Percentiles rank a stretch among this genome's conserved stretches.
phyloP scores from a whole-genome alignment of 2,113 vertebrate genomes.

The Oostethus manadensis region DNA sequence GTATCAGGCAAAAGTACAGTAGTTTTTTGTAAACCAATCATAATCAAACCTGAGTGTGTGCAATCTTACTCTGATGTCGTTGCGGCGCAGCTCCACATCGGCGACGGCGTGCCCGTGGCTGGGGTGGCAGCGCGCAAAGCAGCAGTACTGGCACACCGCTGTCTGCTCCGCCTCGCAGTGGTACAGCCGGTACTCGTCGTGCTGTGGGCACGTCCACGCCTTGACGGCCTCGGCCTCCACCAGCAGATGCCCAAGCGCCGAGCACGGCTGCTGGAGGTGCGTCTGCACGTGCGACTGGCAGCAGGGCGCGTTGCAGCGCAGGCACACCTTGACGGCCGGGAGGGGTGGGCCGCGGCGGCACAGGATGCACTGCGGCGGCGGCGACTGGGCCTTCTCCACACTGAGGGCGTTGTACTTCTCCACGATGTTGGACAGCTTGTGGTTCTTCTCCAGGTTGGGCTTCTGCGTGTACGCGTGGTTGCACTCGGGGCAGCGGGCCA shows the following conservation, averaged over 20 bases:
- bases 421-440: slow-evolving; percentile 98
- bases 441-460: slow-evolving; percentile 96
- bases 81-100: slow-evolving; percentile 96
- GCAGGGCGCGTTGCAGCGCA: slow-evolving; percentile 95
- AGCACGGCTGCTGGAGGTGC: slow-evolving; percentile 97
- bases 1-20: too few relatives aligned
- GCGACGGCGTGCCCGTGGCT: slow-evolving; percentile 94
- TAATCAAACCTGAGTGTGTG: background rate
- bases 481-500: slow-evolving; percentile 96
- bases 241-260: slow-evolving; percentile 91
- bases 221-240: slow-evolving; percentile 94
- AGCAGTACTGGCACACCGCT: slow-evolving; percentile 98
- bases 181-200: slow-evolving; percentile 96
- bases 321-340: slow-evolving; percentile 92
- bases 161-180: slow-evolving; percentile 99
- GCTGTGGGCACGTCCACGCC: slow-evolving; percentile 98
- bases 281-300: slow-evolving; percentile 98
- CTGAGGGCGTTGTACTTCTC: slow-evolving; percentile 94
- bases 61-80: slow-evolving; percentile 92
- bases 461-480: slow-evolving; percentile 98
- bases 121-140: slow-evolving; percentile 91
- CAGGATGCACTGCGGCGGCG: slow-evolving; percentile 87
- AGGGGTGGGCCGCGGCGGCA: slow-evolving; percentile 93
- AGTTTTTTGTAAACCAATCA: too few relatives aligned
- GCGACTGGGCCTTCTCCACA: slow-evolving; percentile 61